A percentile compares a stretch with the other conserved stretches of the same genome.
Evolutionary conservation across 2,113 vertebrate genomes (phyloP).

Genomic region (Eidolon helvum): DNA sequence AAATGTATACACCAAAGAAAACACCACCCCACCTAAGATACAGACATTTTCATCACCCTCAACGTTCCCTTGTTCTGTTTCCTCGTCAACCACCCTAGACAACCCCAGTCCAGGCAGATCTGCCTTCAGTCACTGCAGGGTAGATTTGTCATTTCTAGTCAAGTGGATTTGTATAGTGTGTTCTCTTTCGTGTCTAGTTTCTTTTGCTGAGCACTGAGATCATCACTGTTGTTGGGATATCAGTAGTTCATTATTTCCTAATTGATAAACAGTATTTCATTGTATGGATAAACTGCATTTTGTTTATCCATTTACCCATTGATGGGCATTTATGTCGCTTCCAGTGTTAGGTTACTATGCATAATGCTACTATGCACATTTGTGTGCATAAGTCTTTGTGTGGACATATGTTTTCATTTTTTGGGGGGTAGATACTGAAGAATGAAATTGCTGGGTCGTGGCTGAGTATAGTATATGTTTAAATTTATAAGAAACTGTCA

Average conservation of each 20-base stretch:
- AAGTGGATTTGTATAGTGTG: not conserved
- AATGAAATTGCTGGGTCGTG: not conserved
- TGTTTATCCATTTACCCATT: not conserved
- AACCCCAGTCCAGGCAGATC: not conserved
- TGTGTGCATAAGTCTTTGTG: not conserved
- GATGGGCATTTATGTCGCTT: not conserved
- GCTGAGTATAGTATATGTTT: not conserved
- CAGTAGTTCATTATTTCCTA: not conserved
- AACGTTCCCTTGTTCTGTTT: not conserved
- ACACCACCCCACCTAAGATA: not conserved
- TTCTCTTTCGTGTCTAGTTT: not conserved
- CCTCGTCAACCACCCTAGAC: not conserved
- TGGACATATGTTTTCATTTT: not conserved
- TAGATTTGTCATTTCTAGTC: not conserved
- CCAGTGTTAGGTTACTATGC: not conserved
- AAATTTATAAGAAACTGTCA: not conserved
- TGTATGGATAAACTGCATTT: not conserved
- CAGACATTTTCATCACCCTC: not conserved
- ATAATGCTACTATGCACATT: not conserved
- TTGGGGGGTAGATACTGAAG: not conserved
- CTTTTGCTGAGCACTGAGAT: not conserved
- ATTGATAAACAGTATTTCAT: not conserved
- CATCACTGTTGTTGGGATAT: not conserved
- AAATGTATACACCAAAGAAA: not conserved
- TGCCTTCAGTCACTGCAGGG: not conserved